Evolutionary conservation across 2,888 invertebrate species (phyloP).

Genomic region (Andricus quercusramuli): DNA sequence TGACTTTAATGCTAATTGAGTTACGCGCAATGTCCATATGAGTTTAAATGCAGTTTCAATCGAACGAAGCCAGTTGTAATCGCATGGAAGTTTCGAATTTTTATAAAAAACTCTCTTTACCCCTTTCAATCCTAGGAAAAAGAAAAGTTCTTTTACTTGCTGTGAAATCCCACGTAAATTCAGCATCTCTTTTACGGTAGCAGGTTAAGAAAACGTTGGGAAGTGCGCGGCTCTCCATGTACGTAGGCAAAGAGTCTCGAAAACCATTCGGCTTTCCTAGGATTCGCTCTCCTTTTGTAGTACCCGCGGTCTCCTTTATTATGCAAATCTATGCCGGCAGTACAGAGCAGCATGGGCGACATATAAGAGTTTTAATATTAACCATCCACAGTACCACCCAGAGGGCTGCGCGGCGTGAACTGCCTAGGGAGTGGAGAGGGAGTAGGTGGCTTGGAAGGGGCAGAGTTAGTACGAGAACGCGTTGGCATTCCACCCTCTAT

Average conservation of each 20-base stretch:
- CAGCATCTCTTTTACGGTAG: background rate
- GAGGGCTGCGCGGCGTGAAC: constrained; percentile 38
- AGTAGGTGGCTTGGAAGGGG: constrained; percentile 44
- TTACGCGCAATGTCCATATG: no score
- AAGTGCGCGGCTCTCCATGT: constrained; percentile 11
- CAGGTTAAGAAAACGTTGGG: constrained; percentile 15
- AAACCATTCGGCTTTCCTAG: constrained; percentile 50
- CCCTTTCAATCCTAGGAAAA: constrained; percentile 2
- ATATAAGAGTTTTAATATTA: constrained; percentile 72
- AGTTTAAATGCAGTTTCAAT: no score
- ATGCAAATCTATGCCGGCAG: constrained; percentile 69
- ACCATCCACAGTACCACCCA: constrained; percentile 59
- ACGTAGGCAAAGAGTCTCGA: constrained; percentile 42
- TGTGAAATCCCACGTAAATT: background rate
- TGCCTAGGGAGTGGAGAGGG: constrained; percentile 25
- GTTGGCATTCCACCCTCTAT: constrained; percentile 47
- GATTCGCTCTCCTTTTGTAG: constrained; percentile 55
- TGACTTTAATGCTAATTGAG: no score
- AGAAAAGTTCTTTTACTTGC: background rate
- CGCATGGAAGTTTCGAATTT: background rate
- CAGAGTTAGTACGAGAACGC: constrained; percentile 50
- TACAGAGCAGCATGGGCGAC: constrained; percentile 57
- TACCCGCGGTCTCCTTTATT: constrained; percentile 63
- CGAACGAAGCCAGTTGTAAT: no score
- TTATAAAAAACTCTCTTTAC: background rate